phyloP scores from a whole-genome alignment of 1,140 invertebrate genomes.

The Sycobia sp. region DNA sequence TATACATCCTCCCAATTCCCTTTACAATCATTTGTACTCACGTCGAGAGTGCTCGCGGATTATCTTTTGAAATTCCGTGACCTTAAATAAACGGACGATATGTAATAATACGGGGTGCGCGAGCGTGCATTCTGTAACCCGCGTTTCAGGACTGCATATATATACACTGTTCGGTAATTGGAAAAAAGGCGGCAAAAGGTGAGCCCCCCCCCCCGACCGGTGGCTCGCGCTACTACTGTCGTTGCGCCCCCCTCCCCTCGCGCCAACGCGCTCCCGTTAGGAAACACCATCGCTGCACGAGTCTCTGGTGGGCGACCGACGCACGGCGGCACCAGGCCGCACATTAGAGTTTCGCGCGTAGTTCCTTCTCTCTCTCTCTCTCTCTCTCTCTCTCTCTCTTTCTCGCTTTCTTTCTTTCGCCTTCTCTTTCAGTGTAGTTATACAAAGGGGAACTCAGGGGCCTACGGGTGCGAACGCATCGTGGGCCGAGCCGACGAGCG shows the following conservation, averaged over 20 bases:
- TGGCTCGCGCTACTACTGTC: no score
- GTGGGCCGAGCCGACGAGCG: constrained; percentile 55
- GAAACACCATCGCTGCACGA: background rate
- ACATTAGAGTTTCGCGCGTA: constrained; percentile 6
- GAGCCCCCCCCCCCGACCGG: no score
- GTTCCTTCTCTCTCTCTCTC: constrained; percentile 29
- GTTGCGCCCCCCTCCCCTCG: no score
- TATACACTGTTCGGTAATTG: no score
- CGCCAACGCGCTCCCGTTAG: no score
- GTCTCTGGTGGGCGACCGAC: constrained; percentile 8
- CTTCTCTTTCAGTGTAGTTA: constrained; percentile 4
- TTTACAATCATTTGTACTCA: no score
- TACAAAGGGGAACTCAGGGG: constrained; percentile 43
- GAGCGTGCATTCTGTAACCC: no score
- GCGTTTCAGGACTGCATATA: background rate
- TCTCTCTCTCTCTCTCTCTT: constrained; percentile 20
- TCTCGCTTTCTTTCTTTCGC: constrained; percentile 10
- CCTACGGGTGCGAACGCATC: constrained; percentile 43
- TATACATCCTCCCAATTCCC: no score
- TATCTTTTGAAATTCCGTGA: no score
- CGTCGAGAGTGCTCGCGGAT: no score
- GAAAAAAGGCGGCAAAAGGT: constrained; percentile 33
- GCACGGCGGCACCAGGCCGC: no score
- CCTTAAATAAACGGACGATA: no score
- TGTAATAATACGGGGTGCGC: background rate